Evolutionary conservation across 2,797 vertebrate species (phyloP).

Genomic region (Sebastolobus alascanus): DNA sequence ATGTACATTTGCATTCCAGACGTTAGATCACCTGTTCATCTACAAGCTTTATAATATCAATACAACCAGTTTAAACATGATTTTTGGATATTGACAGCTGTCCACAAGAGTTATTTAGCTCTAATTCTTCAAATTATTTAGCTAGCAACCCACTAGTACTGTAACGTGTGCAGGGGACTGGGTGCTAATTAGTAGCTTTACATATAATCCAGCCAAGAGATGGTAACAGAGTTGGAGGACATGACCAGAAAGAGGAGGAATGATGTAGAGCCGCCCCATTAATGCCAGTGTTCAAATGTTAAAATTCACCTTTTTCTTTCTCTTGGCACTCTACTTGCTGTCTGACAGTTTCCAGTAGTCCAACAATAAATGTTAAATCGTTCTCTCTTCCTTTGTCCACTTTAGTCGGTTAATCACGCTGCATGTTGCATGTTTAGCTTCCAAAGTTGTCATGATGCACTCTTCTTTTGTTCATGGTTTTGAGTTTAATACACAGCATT

Average conservation of each 20-base stretch:
- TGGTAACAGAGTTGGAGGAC: slow-evolving; percentile 24
- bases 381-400: neutral
- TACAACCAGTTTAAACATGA: neutral
- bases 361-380: neutral
- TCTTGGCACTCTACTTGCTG: neutral
- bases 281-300: slow-evolving; percentile 12
- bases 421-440: neutral
- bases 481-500: neutral
- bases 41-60: neutral
- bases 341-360: neutral
- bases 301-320: slow-evolving; percentile 32
- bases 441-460: neutral
- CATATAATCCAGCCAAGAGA: slow-evolving; percentile 68
- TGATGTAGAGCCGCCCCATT: slow-evolving; percentile 6
- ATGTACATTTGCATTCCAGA: neutral
- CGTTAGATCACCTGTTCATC: neutral
- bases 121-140: neutral
- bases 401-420: neutral
- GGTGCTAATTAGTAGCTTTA: slow-evolving; percentile 75
- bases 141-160: slow-evolving; percentile 45
- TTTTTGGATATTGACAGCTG: neutral
- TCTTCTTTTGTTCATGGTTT: neutral
- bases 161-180: slow-evolving; percentile 57
- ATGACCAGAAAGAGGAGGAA: neutral
- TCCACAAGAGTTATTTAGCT: neutral